A percentile compares a stretch with the other conserved stretches of the same genome.
Conservation (phyloP, 2,113 vertebrate genomes). For the Protobothrops mucrosquamatus region DNA sequence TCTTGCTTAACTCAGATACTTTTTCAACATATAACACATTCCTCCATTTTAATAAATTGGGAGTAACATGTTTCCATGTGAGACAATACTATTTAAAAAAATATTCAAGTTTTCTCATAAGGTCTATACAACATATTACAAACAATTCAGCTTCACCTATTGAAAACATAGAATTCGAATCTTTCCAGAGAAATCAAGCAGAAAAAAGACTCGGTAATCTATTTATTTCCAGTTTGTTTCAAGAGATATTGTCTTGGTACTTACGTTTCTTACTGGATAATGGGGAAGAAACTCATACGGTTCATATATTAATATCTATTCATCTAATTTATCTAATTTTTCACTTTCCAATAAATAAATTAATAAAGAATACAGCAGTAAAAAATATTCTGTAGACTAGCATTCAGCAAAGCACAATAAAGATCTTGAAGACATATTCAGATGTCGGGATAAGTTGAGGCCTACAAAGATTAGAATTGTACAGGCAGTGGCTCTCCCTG, state of each 20-base stretch:
- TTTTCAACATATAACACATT: neutral
- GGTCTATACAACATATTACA: neutral
- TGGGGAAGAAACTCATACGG: neutral
- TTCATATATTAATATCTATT: neutral
- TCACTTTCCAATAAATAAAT: neutral
- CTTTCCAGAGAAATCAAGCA: neutral
- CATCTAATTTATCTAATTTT: neutral
- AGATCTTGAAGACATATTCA: neutral
- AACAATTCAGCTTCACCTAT: neutral
- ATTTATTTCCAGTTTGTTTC: neutral
- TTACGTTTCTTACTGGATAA: neutral
- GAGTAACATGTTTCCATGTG: neutral
- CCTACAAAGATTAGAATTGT: neutral
- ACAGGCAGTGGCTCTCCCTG: neutral
- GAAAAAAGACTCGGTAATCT: neutral
- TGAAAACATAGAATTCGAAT: neutral
- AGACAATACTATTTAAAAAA: neutral
- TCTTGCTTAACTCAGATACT: neutral
- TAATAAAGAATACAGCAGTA: neutral
- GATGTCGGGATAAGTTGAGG: neutral
- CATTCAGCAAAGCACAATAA: neutral
- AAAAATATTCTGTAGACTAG: neutral
- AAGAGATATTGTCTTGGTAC: neutral
- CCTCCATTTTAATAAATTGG: neutral
- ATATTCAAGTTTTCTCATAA: neutral